Conservation (phyloP, 2,113 vertebrate species). For the Cephalopterus ornatus region DNA sequence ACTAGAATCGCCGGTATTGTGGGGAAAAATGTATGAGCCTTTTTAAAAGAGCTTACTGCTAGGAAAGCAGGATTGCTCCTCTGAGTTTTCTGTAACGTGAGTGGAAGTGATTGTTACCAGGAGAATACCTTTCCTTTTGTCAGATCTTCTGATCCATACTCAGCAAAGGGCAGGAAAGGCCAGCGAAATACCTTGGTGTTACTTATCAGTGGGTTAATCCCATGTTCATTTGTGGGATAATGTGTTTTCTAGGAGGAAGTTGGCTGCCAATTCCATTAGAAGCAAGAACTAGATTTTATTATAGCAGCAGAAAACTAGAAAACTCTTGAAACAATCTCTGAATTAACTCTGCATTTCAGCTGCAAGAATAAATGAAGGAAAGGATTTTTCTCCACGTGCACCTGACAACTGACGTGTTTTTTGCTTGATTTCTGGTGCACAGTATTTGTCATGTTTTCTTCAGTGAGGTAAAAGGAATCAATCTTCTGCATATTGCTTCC, state of each 20-base stretch:
- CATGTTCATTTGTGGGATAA: not conserved
- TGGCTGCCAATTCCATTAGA: constrained; percentile 1
- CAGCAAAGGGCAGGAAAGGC: not conserved
- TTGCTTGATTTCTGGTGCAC: not conserved
- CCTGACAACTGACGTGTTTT: not conserved
- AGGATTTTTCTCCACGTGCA: not conserved
- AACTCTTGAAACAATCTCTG: not conserved
- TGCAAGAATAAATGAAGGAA: not conserved
- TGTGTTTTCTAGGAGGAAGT: not conserved
- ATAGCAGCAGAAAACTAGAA: not conserved
- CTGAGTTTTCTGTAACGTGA: constrained; percentile 2
- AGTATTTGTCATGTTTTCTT: not conserved
- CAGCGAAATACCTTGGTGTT: not conserved
- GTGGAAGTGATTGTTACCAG: constrained; percentile 24
- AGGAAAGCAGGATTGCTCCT: not conserved
- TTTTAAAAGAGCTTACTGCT: not conserved
- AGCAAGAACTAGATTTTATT: not conserved
- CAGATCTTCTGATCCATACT: not conserved
- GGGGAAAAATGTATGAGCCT: not conserved
- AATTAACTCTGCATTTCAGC: not conserved
- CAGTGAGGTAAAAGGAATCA: not conserved
- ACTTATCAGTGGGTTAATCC: constrained; percentile 13
- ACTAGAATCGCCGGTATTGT: not conserved
- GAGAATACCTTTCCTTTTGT: constrained; percentile 25
- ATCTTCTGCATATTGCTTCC: not conserved